Conservation (phyloP, 2,888 invertebrate genomes). For the Acanthoscelides obtectus region DNA sequence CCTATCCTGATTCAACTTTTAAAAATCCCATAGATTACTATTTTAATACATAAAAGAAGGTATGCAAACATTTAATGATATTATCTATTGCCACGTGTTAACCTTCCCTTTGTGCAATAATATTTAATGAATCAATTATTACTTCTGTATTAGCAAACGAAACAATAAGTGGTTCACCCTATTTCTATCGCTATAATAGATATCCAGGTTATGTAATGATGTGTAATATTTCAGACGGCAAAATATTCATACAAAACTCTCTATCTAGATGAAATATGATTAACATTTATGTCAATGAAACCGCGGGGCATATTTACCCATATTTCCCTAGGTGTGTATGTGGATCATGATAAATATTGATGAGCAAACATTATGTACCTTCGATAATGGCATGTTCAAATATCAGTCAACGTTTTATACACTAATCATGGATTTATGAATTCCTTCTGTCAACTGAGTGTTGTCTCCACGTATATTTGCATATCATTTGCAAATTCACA, state of each 20-base stretch:
- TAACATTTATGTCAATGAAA: neutral
- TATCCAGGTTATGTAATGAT: neutral
- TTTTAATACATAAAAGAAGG: too few relatives aligned
- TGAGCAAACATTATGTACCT: neutral
- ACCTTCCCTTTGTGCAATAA: too few relatives aligned
- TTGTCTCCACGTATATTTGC: neutral
- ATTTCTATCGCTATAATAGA: neutral
- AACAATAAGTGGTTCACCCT: neutral
- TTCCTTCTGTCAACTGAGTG: neutral
- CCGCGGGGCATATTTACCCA: neutral
- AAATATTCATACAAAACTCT: neutral
- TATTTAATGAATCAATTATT: too few relatives aligned
- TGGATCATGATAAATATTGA: neutral
- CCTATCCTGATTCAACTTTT: too few relatives aligned
- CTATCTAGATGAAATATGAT: neutral
- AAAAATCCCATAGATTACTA: too few relatives aligned
- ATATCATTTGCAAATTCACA: neutral
- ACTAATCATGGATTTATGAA: neutral
- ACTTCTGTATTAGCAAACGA: neutral
- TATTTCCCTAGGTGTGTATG: neutral
- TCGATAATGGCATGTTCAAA: neutral
- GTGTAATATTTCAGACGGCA: conserved; percentile 1
- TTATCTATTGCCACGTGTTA: too few relatives aligned
- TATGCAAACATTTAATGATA: too few relatives aligned
- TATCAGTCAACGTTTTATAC: neutral